Conservation (phyloP, 2,113 vertebrate genomes). For the Gyps fulvus region DNA sequence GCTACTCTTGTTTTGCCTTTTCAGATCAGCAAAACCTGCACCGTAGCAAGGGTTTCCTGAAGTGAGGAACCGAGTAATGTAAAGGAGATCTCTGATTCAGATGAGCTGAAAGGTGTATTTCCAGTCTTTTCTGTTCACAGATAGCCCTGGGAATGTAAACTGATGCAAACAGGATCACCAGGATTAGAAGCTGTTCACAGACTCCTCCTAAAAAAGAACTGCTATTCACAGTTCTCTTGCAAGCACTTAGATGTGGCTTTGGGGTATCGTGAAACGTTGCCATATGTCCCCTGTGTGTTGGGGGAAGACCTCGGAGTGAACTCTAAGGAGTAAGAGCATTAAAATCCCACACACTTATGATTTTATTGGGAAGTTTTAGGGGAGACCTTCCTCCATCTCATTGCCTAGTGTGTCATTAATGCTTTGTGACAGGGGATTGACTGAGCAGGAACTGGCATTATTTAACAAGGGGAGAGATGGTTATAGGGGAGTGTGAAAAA, state of each 20-base stretch:
- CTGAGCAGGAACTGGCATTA: background rate
- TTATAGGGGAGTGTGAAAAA: background rate
- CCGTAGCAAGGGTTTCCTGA: background rate
- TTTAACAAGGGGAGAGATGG: background rate
- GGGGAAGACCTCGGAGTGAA: background rate
- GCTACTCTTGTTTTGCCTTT: background rate
- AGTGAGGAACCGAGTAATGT: background rate
- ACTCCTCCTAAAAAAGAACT: background rate
- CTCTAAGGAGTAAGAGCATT: background rate
- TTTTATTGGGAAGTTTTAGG: background rate
- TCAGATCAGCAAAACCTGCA: background rate
- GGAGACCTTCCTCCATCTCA: background rate
- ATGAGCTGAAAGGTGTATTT: constrained; percentile 1
- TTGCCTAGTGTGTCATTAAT: background rate
- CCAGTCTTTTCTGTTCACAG: background rate
- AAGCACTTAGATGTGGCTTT: background rate
- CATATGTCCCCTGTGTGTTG: background rate
- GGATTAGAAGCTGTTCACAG: constrained; percentile 23
- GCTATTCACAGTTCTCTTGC: constrained; percentile 14
- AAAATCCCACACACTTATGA: background rate
- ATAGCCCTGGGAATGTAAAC: constrained; percentile 7
- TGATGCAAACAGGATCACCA: constrained; percentile 24
- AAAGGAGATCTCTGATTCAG: background rate
- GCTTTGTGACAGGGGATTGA: background rate
- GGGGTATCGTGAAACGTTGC: background rate